Conservation (phyloP, 2,797 vertebrate genomes). For the Podarcis lilfordi region DNA sequence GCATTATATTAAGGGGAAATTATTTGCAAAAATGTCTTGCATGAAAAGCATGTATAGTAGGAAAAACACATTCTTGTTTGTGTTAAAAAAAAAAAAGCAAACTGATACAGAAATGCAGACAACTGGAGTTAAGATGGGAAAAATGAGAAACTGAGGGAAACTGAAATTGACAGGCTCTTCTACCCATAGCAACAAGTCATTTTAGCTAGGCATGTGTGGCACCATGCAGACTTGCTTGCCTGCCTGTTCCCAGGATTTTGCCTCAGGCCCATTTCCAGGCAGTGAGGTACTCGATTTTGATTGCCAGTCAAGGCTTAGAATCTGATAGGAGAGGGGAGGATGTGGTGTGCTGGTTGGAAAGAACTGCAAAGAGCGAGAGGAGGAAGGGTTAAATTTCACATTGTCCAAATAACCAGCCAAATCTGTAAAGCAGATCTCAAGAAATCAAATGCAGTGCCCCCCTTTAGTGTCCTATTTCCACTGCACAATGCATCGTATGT, state of each 20-base stretch:
- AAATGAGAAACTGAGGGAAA: too few species aligned
- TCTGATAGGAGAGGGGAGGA: not conserved
- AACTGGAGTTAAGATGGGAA: too few species aligned
- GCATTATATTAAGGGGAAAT: too few species aligned
- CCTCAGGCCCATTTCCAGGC: not conserved
- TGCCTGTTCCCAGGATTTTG: not conserved
- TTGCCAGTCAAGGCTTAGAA: not conserved
- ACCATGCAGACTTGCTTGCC: not conserved
- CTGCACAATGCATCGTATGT: not conserved
- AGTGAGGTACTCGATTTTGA: too few species aligned
- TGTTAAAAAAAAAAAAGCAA: too few species aligned
- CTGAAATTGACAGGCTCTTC: too few species aligned
- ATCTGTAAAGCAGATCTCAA: not conserved
- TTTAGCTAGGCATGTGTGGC: not conserved
- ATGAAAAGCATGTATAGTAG: too few species aligned
- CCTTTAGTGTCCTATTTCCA: not conserved
- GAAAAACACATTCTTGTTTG: too few species aligned
- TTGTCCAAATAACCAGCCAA: not conserved
- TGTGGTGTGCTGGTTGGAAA: not conserved
- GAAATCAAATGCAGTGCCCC: not conserved
- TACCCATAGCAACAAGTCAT: not conserved
- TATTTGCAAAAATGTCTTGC: too few species aligned
- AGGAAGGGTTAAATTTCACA: not conserved
- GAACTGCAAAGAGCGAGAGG: not conserved
- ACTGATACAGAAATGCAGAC: too few species aligned